Evolutionary conservation across 2,888 invertebrate genomes (phyloP), one percentile per base, ranked within the genome.

Genomic region (Drosophila gaucha): DNA sequence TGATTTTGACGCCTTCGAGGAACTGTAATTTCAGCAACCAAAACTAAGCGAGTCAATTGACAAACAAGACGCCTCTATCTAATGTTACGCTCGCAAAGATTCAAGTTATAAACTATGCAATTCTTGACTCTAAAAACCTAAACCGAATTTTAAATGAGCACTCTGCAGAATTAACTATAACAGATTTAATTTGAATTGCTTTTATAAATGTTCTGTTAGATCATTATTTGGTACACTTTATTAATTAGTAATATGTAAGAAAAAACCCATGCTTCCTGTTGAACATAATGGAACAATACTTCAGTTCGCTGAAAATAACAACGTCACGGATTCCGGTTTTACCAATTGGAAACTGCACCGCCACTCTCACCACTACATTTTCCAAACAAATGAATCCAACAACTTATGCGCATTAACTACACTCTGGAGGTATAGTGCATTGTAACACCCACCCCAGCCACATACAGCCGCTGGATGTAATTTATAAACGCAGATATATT

Each of bases 161-260:
- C 6, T 28, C 10, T 28, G 6, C 22, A 20, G 8, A 3, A 10
- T 14, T 35, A 18, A 33, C 39, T 20, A 10, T 28, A n/a, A n/a
- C 22, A 12, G 36, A 38, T 31, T 39, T 36, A 41, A 49, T 41
- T n/a, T 31, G 24, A n/a, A 9, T 26, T 31, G 22, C 31, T 3
- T 12, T 18, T 26, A 6, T 33, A 6, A 39, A 47, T 1, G 39
- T 47, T 9, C 20, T 41, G 6, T 31, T 57, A 33, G 39, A 57
- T 41, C n/a, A n/a, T n/a, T n/a, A n/a, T n/a, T n/a, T n/a, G n/a
- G n/a, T n/a, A n/a, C n/a, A n/a, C n/a, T n/a, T n/a, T n/a, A n/a
- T n/a, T n/a, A n/a, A n/a, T n/a, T 6, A 57, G 0, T 26, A 56
- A 5, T 56, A 24, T 39, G 39, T 26, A 56, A 31, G 2, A 56